phyloP scores from a whole-genome alignment of 2,888 invertebrate species.

The Oligia strigilis region DNA sequence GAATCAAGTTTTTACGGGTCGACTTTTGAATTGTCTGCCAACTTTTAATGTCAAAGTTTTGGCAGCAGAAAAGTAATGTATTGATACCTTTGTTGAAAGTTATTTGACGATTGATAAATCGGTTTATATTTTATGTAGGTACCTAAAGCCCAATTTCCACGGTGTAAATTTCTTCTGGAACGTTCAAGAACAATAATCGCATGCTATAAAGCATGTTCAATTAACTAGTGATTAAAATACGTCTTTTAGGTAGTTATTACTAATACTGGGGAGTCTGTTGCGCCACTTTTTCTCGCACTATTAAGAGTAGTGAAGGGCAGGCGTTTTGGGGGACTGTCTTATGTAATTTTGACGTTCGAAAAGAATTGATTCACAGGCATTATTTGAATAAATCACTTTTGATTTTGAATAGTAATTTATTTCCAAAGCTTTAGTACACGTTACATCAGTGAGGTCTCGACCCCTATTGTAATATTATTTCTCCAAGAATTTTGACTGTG shows the following conservation, averaged over 20 bases:
- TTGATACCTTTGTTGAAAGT: slow-evolving; percentile 10
- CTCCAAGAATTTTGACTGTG: too few relatives aligned
- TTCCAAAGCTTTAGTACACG: background rate
- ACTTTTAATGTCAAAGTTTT: background rate
- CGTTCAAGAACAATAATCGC: background rate
- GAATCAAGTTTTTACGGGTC: slow-evolving; percentile 13
- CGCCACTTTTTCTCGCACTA: background rate
- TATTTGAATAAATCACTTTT: background rate
- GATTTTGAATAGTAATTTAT: background rate
- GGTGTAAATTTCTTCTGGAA: background rate
- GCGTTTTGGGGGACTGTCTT: background rate
- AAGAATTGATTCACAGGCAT: background rate
- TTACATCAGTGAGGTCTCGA: background rate
- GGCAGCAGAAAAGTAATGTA: background rate
- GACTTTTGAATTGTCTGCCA: slow-evolving; percentile 27
- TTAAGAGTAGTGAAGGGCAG: background rate
- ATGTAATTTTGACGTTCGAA: background rate
- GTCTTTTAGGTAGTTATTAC: background rate
- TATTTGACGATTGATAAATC: slow-evolving; percentile 1
- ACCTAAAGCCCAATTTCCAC: background rate
- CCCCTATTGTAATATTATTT: background rate
- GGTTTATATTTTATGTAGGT: background rate
- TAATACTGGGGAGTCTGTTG: background rate
- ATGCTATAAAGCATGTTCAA: background rate
- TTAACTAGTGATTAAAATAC: background rate